These are phyloP conservation scores for Tinamus guttatus DNA, from an alignment of 2,113 vertebrate species.

Conservation along the genomic window DNA sequence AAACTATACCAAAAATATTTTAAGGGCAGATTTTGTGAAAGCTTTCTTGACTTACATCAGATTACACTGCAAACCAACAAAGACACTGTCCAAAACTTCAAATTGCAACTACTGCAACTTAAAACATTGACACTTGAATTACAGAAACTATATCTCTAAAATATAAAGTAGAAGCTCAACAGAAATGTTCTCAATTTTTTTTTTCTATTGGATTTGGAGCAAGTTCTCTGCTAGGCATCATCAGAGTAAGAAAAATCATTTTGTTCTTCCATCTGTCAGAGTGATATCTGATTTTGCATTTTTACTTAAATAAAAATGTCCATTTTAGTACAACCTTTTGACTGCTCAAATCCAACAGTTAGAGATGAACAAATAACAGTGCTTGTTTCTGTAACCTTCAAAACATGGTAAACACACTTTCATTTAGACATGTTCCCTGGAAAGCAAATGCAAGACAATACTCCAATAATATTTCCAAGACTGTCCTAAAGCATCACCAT, in stretches of 20 bases:
- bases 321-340: not conserved
- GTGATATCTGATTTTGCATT: not conserved
- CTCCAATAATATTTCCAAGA: not conserved
- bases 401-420: not conserved
- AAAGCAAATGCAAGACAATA: not conserved
- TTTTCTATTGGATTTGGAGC: not conserved
- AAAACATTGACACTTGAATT: not conserved
- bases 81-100: not conserved
- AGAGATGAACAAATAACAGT: not conserved
- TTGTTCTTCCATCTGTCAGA: not conserved
- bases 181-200: not conserved
- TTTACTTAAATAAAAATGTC: not conserved
- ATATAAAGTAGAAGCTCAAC: not conserved
- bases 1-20: not conserved
- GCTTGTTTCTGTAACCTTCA: not conserved
- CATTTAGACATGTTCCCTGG: not conserved
- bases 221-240: not conserved
- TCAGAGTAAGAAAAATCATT: not conserved
- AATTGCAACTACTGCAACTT: not conserved
- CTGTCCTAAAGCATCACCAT: slow-evolving; percentile 5
- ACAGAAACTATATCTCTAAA: not conserved
- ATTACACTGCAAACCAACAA: not conserved
- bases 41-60: not conserved
- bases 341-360: not conserved
- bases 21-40: not conserved